Evolutionary conservation across 35 echinoderm and acorn worm species (phyloP), one percentile per base, ranked within the genome.

Genomic region (Apostichopus japonicus): DNA sequence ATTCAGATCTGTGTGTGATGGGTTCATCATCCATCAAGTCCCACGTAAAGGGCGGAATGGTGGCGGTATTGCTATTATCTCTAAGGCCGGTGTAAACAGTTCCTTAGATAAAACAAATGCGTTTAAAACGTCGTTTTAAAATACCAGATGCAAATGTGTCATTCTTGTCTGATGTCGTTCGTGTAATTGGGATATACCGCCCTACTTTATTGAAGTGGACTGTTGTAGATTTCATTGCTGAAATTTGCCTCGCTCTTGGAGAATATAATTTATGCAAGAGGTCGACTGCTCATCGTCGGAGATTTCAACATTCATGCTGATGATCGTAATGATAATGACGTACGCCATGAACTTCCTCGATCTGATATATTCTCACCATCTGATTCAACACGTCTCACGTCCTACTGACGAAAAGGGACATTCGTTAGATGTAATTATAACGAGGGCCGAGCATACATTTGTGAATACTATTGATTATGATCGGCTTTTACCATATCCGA

Each of bases 401-500:
- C 88, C 87, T 16, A 96, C 95, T 33, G 92, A 96, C 88, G 53
- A 65, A 2, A 53, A 84, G 44, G 95, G 95, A 13, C 92, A 96
- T 53, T 87, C 92, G 8, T 65, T 94, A 5, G 92, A 96, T 91
- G 76, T 94, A 10, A 53, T 96, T 44, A 96, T 96, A 72, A 96
- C 79, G 14, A 23, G 92, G 19, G 25, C 92, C 23, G 86, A 87
- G 17, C 16, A 87, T 23, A 61, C 13, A 23, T 62, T 67, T 87
- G 11, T 87, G 54, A 87, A 0, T 27, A 11, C 17, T 56, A 63
- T 87, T 62, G 86, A 87, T 67, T 87, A 62, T 62, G 86, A 87
- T 53, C 23, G 59, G 86, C 79, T 83, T 67, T 67, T 87, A 21
- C 55, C 52, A 33, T 56, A 33, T 56, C 55, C 10, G 84, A 87